Evolutionary conservation across 2,888 invertebrate species (phyloP).

Genomic region (Troides helena): DNA sequence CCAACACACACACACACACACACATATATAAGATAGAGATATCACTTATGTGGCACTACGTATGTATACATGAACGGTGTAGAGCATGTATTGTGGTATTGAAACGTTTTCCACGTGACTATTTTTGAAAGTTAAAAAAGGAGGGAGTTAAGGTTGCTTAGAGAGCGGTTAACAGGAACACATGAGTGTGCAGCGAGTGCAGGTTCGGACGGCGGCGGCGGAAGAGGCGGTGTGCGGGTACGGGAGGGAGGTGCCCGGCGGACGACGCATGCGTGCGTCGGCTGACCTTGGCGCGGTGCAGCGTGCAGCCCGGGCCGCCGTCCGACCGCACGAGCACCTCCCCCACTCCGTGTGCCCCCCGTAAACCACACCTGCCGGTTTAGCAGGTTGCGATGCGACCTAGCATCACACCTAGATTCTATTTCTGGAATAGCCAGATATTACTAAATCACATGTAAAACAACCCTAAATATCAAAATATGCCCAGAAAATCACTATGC

Average conservation of each 20-base stretch:
- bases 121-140: conserved; percentile 25
- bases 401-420: conserved; percentile 67
- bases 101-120: too few species aligned
- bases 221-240: conserved; percentile 42
- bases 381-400: conserved; percentile 69
- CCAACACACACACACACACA: too few species aligned
- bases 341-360: conserved; percentile 51
- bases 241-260: conserved; percentile 36
- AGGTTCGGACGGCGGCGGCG: conserved; percentile 46
- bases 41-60: too few species aligned
- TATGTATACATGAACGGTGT: too few species aligned
- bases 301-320: conserved; percentile 62
- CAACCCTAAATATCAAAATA: neutral
- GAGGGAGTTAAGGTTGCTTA: conserved; percentile 47
- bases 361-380: conserved; percentile 71
- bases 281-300: conserved; percentile 78
- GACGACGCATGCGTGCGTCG: conserved; percentile 72
- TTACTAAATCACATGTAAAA: conserved; percentile 41
- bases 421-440: conserved; percentile 58
- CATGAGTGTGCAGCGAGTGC: conserved; percentile 51
- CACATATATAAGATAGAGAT: too few species aligned
- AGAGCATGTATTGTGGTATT: too few species aligned
- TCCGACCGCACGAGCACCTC: conserved; percentile 49
- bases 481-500: neutral
- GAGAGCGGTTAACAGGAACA: conserved; percentile 62